Evolutionary conservation across 2,113 vertebrate species (phyloP).

Genomic region (Gavialis gangeticus): DNA sequence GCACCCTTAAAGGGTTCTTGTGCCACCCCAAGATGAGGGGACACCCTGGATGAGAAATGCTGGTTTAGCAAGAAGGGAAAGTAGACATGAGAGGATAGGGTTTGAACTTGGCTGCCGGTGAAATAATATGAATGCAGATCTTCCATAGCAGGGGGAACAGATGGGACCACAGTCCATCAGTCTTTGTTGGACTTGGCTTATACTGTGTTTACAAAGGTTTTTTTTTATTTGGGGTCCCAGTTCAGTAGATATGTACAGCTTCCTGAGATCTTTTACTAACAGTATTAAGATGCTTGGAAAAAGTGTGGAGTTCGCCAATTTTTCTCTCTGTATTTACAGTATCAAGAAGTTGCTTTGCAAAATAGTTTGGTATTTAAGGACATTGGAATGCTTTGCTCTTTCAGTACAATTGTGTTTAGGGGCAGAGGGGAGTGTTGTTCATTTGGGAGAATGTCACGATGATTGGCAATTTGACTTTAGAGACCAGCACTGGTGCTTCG

Average conservation of each 20-base stretch:
- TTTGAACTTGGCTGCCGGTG: too few species aligned
- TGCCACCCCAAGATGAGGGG: too few species aligned
- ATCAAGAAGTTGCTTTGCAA: not conserved
- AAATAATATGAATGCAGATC: not conserved
- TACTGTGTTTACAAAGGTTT: not conserved
- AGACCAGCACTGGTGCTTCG: rapidly evolving
- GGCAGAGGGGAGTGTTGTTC: not conserved
- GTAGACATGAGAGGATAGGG: not conserved
- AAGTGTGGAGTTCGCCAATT: not conserved
- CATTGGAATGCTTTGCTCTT: not conserved
- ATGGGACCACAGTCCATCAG: not conserved
- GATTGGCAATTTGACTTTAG: not conserved
- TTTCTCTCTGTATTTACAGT: not conserved
- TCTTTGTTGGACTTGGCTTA: not conserved
- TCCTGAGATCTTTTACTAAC: too few species aligned
- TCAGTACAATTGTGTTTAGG: not conserved
- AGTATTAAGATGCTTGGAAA: not conserved
- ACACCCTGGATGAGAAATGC: too few species aligned
- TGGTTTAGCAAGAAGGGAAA: not conserved
- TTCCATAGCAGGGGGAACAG: rapidly evolving
- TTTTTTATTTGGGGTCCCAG: not conserved
- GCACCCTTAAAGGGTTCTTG: too few species aligned
- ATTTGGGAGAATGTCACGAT: not conserved
- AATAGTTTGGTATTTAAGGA: not conserved
- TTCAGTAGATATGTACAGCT: not conserved